These are phyloP conservation scores for Maniola hyperantus DNA, from an alignment of 2,888 invertebrate species.

Conservation along the genomic window DNA sequence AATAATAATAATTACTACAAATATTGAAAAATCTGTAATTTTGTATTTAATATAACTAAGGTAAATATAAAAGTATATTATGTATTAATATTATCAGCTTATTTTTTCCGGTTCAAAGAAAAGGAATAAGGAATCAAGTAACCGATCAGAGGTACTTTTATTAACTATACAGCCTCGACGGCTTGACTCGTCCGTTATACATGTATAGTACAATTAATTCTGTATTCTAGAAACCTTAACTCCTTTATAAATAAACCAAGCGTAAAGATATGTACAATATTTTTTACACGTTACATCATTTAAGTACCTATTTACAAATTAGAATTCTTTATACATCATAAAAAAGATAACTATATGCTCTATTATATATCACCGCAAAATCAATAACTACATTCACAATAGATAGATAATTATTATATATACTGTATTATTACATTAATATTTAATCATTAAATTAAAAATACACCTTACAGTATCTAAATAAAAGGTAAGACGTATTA, in stretches of 20 bases:
- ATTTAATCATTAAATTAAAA: constrained; percentile 64
- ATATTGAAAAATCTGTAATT: background rate
- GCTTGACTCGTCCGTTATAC: constrained; percentile 37
- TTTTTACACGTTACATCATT: constrained; percentile 78
- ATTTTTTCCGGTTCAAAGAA: constrained; percentile 2
- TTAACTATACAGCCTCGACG: constrained; percentile 37
- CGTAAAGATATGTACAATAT: constrained; percentile 83
- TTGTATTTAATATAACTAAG: background rate
- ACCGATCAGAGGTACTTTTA: constrained; percentile 31
- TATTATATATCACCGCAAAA: constrained; percentile 81
- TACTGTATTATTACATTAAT: constrained; percentile 58
- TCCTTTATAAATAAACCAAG: constrained; percentile 80
- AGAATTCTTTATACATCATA: constrained; percentile 81
- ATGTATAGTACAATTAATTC: constrained; percentile 57
- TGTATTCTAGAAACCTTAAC: constrained; percentile 63
- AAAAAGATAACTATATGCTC: constrained; percentile 80
- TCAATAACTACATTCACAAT: constrained; percentile 80
- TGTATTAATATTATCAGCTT: background rate
- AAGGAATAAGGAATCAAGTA: background rate
- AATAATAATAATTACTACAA: background rate
- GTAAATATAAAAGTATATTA: background rate
- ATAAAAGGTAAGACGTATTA: constrained; percentile 83
- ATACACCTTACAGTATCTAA: constrained; percentile 76
- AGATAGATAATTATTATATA: constrained; percentile 59
- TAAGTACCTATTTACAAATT: constrained; percentile 83